Evolutionary conservation across 2,888 invertebrate species (phyloP), one percentile per base, ranked within the genome.

Genomic region (Crossocerus cetratus): DNA sequence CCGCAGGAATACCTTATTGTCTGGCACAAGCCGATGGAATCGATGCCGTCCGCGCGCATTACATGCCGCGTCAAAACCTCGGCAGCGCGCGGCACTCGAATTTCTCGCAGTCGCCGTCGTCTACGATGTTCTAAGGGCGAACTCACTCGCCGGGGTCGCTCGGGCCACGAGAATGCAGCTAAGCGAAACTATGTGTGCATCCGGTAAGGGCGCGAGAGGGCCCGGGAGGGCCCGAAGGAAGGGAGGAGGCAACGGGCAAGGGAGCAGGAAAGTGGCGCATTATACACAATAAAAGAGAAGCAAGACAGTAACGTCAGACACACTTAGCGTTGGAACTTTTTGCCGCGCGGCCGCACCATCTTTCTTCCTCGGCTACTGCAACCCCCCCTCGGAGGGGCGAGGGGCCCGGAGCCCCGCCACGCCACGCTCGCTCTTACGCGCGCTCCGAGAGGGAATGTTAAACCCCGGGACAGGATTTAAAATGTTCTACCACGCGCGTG

Each of bases 311-410:
- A 83, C 81, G 83, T 83, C 80, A 80, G 83, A 71, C 74, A 74
- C 78, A 83, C 80, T 83, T 83, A 83, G 76, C 75, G 82, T 76
- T 69, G 75, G 72, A 74, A 83, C 80, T 83, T 76, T 76, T 68
- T 72, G 75, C 76, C 61, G 45, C 14, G 43, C 55, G 58, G 20
- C 32, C 57, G 57, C 64, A 56, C 64, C 78, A 75, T 81, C 78
- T 61, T 81, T 83, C 78, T 81, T 77, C 74, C 60, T 56, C 57
- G 58, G 56, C 55, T 59, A 62, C 20, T 62, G 43, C 32, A 23
- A 21, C n/a, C 8, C n/a, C 49, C 14, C n/a, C 49, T 49, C 16
- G n/a, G 21, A 8, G 3, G 70, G 49, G 61, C 20, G 45, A 56
- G 49, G 63, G 70, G 66, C 66, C 61, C n/a, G n/a, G n/a, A 22